Evolutionary conservation across 2,113 vertebrate species (phyloP).

Genomic region (Cephalopholis sonnerati): DNA sequence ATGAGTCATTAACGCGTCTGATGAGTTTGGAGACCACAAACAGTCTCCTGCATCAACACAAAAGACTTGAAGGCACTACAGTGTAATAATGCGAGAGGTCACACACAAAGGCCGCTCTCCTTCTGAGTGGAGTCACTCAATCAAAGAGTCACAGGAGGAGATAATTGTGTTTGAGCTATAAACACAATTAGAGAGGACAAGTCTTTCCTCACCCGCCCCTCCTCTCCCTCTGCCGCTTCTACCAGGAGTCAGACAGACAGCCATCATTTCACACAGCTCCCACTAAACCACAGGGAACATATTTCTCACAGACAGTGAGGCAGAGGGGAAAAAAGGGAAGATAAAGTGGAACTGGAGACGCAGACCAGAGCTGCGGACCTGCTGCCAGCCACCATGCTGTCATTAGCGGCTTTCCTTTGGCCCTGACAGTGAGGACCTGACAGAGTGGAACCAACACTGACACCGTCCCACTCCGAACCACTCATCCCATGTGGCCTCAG

Average conservation of each 20-base stretch:
- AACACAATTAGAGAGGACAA: constrained; percentile 76
- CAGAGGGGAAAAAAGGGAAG: constrained; percentile 34
- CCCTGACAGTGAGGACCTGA: constrained; percentile 56
- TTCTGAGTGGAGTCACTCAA: constrained; percentile 54
- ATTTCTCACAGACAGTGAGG: constrained; percentile 73
- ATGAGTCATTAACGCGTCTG: constrained; percentile 49
- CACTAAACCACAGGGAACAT: constrained; percentile 75
- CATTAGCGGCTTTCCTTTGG: constrained; percentile 73
- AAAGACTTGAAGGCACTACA: constrained; percentile 21
- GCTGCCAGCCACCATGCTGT: constrained; percentile 70
- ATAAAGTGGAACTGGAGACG: constrained; percentile 62
- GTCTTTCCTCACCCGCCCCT: constrained; percentile 41
- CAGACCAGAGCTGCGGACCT: constrained; percentile 52
- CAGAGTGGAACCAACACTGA: constrained; percentile 54
- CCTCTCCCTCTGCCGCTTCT: constrained; percentile 24
- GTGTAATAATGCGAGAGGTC: constrained; percentile 40
- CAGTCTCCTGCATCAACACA: constrained; percentile 14
- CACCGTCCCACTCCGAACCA: constrained; percentile 33
- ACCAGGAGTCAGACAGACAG: constrained; percentile 65
- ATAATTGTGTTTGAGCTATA: constrained; percentile 63
- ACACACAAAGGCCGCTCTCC: constrained; percentile 38
- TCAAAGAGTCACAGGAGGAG: constrained; percentile 59
- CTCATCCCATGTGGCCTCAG: constrained; percentile 51
- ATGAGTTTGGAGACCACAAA: constrained; percentile 46
- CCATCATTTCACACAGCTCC: constrained; percentile 77